Evolutionary conservation across 2,113 vertebrate genomes (phyloP).

Genomic region (Vanacampus margaritifer): DNA sequence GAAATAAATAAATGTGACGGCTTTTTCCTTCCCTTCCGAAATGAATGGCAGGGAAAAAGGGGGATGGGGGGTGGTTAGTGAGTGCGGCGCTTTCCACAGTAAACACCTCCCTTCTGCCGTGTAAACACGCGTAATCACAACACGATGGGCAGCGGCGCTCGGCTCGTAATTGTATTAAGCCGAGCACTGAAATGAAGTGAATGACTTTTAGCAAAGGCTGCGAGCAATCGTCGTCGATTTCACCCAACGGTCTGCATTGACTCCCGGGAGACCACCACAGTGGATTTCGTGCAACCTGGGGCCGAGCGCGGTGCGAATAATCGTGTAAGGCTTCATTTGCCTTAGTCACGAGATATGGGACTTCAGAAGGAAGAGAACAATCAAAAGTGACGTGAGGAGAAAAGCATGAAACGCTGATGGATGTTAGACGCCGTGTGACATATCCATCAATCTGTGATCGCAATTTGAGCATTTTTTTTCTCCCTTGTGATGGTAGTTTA

Average conservation of each 20-base stretch:
- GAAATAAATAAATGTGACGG: constrained; percentile 51
- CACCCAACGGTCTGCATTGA: constrained; percentile 59
- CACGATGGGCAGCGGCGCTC: constrained; percentile 62
- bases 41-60: constrained; percentile 14
- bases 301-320: constrained; percentile 43
- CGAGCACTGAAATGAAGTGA: constrained; percentile 50
- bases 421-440: constrained; percentile 54
- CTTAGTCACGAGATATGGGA: constrained; percentile 24
- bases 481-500: neutral
- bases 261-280: constrained; percentile 54
- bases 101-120: constrained; percentile 63
- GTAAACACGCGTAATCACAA: constrained; percentile 72
- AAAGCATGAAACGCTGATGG: constrained; percentile 24
- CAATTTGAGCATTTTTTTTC: constrained; percentile 1
- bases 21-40: constrained; percentile 16
- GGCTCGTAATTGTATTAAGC: constrained; percentile 54
- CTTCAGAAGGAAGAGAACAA: neutral
- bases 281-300: constrained; percentile 29
- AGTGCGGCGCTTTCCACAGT: constrained; percentile 56
- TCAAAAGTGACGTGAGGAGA: neutral
- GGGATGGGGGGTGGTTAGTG: neutral
- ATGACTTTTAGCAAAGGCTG: constrained; percentile 45
- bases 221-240: constrained; percentile 52
- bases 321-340: constrained; percentile 31
- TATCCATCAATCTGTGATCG: constrained; percentile 54